Evolutionary conservation across 2,113 vertebrate species (phyloP).

Genomic region (Pelvicachromis taeniatus): DNA sequence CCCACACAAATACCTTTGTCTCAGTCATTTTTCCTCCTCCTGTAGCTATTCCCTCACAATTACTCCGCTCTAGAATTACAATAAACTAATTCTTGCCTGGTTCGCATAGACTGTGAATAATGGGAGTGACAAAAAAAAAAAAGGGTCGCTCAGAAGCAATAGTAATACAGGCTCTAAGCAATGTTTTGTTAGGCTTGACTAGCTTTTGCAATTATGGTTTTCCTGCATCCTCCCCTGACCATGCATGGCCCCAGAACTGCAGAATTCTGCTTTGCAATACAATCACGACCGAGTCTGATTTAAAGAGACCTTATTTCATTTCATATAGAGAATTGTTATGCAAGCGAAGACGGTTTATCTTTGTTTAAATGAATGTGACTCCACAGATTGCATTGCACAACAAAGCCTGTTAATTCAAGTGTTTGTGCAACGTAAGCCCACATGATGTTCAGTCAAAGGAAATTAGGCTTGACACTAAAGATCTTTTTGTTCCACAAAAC

Average conservation of each 20-base stretch:
- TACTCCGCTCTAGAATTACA: constrained; percentile 55
- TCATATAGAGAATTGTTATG: constrained; percentile 14
- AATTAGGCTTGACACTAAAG: not conserved
- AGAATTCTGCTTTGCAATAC: constrained; percentile 36
- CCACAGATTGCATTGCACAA: not conserved
- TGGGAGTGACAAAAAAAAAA: constrained; percentile 73
- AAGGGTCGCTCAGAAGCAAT: constrained; percentile 67
- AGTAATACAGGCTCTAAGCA: constrained; percentile 66
- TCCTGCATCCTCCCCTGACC: constrained; percentile 52
- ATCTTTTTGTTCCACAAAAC: not conserved
- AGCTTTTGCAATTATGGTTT: constrained; percentile 77
- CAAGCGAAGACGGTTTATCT: not conserved
- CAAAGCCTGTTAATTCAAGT: not conserved
- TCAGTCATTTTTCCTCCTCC: constrained; percentile 5
- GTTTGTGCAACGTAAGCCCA: not conserved
- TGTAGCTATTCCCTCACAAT: constrained; percentile 4
- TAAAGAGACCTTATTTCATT: constrained; percentile 34
- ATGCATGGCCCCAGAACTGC: constrained; percentile 47
- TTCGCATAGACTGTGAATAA: constrained; percentile 72
- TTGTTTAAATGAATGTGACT: not conserved
- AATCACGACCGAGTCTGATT: constrained; percentile 25
- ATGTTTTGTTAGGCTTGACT: constrained; percentile 77
- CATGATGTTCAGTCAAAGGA: not conserved
- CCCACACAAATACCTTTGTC: constrained; percentile 26
- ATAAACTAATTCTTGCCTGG: constrained; percentile 67